Conservation (phyloP, 1,140 invertebrate genomes). For the Aphaenogaster ashmeadi region DNA sequence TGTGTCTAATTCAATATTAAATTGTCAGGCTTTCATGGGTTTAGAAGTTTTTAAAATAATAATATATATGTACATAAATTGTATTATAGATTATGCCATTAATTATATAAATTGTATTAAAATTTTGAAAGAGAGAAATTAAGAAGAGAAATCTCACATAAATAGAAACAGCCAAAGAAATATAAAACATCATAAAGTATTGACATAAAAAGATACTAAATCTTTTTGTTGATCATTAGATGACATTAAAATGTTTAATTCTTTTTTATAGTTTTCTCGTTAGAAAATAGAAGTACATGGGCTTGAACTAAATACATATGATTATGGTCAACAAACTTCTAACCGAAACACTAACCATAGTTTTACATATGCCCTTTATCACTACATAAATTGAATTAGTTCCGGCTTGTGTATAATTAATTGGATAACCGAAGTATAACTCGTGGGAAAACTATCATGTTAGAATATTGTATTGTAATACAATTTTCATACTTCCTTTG, state of each 20-base stretch:
- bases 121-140: background rate
- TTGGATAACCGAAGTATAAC: slow-evolving; percentile 19
- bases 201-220: background rate
- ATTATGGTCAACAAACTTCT: background rate
- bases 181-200: background rate
- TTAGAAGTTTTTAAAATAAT: background rate
- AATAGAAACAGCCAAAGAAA: background rate
- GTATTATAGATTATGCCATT: background rate
- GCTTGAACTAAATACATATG: background rate
- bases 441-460: background rate
- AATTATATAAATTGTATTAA: background rate
- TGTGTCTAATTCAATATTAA: background rate
- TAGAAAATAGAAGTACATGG: background rate
- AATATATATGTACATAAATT: background rate
- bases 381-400: slow-evolving; percentile 29
- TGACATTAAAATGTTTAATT: background rate
- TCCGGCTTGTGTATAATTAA: slow-evolving; percentile 41
- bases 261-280: background rate
- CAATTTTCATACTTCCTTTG: slow-evolving; percentile 31
- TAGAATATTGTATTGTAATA: slow-evolving; percentile 27
- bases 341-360: background rate
- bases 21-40: background rate
- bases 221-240: background rate
- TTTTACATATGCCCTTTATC: slow-evolving; percentile 15
- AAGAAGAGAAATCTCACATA: background rate